These are phyloP conservation scores for Iphiclides podalirius DNA, from an alignment of 2,888 invertebrate species.

Conservation along the genomic window DNA sequence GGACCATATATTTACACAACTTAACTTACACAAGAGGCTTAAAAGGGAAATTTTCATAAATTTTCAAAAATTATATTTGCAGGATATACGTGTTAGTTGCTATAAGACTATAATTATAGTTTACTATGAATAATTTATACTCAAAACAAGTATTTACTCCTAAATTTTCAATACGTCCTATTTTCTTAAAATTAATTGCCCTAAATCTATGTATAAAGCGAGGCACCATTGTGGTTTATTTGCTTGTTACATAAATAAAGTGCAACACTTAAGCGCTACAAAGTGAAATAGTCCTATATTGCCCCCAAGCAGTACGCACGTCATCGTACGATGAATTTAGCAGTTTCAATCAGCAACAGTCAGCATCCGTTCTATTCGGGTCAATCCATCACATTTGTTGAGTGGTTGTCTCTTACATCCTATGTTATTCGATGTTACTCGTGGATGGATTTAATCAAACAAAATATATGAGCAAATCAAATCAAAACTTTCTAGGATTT, in stretches of 20 bases:
- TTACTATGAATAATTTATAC: too few species aligned
- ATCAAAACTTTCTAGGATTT: background rate
- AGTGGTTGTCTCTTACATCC: conserved; percentile 20
- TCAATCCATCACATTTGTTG: conserved; percentile 54
- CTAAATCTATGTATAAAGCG: too few species aligned
- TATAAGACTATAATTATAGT: too few species aligned
- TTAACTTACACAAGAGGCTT: too few species aligned
- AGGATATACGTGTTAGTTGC: too few species aligned
- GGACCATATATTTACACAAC: too few species aligned
- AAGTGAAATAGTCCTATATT: conserved; percentile 4
- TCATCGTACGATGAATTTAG: conserved; percentile 35
- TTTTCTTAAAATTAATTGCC: too few species aligned
- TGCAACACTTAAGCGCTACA: background rate
- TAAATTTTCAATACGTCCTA: too few species aligned
- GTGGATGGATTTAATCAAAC: background rate
- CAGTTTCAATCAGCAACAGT: conserved; percentile 41
- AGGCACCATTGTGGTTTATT: background rate
- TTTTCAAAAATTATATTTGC: too few species aligned
- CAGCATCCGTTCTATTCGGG: conserved; percentile 51
- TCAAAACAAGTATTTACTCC: too few species aligned
- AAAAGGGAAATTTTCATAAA: too few species aligned
- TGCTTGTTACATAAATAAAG: background rate
- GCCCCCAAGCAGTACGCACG: conserved; percentile 12
- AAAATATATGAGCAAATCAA: background rate
- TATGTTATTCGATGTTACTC: background rate